These are phyloP conservation scores for Mungos mungo DNA, from an alignment of 2,113 vertebrate genomes.

Conservation along the genomic window DNA sequence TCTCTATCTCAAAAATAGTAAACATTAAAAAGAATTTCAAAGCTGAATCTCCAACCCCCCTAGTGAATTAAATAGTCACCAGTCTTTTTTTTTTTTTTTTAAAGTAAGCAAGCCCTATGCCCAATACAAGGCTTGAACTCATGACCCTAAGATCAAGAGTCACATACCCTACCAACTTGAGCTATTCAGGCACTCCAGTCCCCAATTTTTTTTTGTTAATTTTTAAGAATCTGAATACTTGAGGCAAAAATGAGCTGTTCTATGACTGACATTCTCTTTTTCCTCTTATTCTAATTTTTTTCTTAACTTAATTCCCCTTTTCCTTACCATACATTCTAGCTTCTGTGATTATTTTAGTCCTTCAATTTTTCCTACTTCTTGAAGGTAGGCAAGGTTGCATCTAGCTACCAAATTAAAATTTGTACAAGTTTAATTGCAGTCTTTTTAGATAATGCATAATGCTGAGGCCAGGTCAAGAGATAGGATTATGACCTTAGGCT, in stretches of 20 bases:
- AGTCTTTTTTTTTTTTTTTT: background rate
- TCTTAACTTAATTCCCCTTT: background rate
- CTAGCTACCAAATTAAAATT: slow-evolving; percentile 10
- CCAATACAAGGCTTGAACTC: background rate
- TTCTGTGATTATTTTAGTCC: slow-evolving; percentile 3
- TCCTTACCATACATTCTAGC: background rate
- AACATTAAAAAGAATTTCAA: background rate
- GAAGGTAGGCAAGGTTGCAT: background rate
- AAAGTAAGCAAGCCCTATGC: background rate
- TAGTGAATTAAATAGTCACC: background rate
- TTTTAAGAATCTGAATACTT: background rate
- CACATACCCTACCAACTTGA: background rate
- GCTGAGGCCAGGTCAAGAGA: background rate
- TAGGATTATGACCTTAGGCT: background rate
- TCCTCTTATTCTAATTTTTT: background rate
- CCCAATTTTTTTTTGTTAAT: background rate
- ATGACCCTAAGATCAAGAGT: background rate
- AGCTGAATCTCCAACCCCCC: background rate
- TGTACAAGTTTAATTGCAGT: background rate
- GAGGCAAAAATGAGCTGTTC: background rate
- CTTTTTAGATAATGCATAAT: background rate
- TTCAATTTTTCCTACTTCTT: background rate
- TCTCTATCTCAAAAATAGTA: too few species aligned
- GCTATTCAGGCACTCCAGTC: background rate
- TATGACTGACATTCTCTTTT: background rate